phyloP scores from a whole-genome alignment of 1,140 invertebrate genomes.

The Aplysia californica region DNA sequence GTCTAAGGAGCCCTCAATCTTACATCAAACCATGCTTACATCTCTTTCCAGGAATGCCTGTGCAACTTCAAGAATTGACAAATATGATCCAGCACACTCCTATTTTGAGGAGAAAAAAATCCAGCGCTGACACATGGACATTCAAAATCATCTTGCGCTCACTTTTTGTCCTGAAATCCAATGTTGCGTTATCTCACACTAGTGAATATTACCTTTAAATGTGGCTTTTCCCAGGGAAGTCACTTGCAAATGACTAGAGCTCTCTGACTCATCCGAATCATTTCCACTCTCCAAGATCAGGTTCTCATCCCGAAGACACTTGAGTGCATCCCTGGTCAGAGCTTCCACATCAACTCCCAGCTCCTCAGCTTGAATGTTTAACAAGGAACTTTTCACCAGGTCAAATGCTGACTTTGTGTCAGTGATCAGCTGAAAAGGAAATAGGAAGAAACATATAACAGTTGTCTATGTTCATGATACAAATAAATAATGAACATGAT shows the following conservation, averaged over 20 bases:
- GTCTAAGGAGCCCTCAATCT: no score
- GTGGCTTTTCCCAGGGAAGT: constrained; percentile 79
- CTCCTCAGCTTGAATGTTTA: constrained; percentile 73
- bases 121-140: no score
- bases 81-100: no score
- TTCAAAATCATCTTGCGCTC: no score
- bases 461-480: no score
- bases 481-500: no score
- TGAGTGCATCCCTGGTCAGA: constrained; percentile 67
- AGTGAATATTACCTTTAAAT: constrained; percentile 90
- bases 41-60: no score
- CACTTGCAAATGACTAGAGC: constrained; percentile 40
- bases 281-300: constrained; percentile 49
- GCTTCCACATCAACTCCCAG: constrained; percentile 71
- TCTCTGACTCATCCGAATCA: neutral
- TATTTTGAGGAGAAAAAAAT: no score
- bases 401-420: constrained; percentile 54
- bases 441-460: neutral
- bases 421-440: constrained; percentile 40
- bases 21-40: no score
- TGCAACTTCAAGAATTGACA: no score
- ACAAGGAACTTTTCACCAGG: constrained; percentile 73
- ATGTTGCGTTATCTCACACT: no score
- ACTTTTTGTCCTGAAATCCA: no score
- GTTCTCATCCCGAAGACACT: constrained; percentile 55